Evolutionary conservation across 1,140 invertebrate genomes (phyloP).

Genomic region (Idris sp.): DNA sequence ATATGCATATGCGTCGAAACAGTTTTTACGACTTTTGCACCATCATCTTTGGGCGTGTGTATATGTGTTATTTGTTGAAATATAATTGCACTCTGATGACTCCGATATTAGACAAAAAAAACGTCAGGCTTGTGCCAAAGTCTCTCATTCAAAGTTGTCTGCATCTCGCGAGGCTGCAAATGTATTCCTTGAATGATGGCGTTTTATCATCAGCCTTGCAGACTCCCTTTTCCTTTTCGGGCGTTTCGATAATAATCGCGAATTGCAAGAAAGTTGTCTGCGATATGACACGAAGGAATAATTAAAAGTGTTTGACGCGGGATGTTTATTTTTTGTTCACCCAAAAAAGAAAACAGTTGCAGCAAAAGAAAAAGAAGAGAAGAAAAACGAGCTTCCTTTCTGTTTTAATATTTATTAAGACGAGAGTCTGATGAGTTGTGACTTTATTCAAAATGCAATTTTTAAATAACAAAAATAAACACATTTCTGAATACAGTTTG

Average conservation of each 20-base stretch:
- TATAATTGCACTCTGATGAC: slow-evolving; percentile 35
- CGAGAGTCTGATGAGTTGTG: neutral
- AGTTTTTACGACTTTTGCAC: slow-evolving; percentile 39
- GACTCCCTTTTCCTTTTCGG: no score
- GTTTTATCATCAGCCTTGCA: slow-evolving; percentile 32
- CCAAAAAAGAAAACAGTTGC: no score
- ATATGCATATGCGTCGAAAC: no score
- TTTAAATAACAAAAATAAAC: no score
- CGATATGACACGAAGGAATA: slow-evolving; percentile 12
- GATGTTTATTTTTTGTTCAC: no score
- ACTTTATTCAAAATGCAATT: no score
- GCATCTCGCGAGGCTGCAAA: slow-evolving; percentile 1
- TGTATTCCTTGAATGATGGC: slow-evolving; percentile 2
- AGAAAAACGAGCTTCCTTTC: no score
- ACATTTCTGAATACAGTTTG: no score
- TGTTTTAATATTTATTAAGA: neutral
- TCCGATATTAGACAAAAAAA: slow-evolving; percentile 33
- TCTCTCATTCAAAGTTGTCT: slow-evolving; percentile 33
- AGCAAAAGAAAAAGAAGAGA: no score
- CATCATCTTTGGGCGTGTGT: slow-evolving; percentile 21
- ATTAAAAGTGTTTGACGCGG: slow-evolving; percentile 29
- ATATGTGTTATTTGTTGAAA: slow-evolving; percentile 46
- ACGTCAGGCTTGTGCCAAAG: slow-evolving; percentile 2
- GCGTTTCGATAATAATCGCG: slow-evolving; percentile 31
- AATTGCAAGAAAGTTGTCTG: slow-evolving; percentile 33